Base-by-base conservation (phyloP, 2,113 vertebrate species). In the Camelus dromedarius region DNA sequence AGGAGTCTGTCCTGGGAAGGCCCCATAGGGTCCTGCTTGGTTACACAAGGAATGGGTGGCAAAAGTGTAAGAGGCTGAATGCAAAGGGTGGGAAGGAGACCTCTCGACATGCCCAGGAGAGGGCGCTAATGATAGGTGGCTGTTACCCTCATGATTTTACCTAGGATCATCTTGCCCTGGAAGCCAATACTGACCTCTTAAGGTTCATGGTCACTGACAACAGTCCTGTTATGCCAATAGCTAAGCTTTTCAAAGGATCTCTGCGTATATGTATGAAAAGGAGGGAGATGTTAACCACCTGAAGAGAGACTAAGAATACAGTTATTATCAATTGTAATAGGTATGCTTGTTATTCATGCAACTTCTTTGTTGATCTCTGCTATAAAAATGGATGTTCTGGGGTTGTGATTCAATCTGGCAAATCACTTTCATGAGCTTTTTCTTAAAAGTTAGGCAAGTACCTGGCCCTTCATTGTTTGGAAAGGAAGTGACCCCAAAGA, bases 401-500 rank as follows among this genome's bases (percentile, higher is more conserved):
- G 18, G 54, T 73, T 83, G 38, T 83, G 67, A 66, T 56, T 82
- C 66, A 94, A 76, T 80, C 42, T 88, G 52, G 52, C 42, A 90
- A 79, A 96, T 91, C 38, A 69, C 72, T 22, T 82, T 75, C 76
- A 22, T 89, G 70, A 94, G 35, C 22, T 94, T 82, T 92, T 92
- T 24, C 30, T 82, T 76, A 42, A 76, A 66, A 81, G 15, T 91
- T 32, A 80, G 48, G 66, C 52, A 67, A 35, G 12, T 66, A 35
- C 32, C 42, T 35, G 32, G 42, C 2, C 22, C 9, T 72, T 84
- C n/a, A 35, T 42, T 80, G 35, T 91, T 80, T 52, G 15, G 18
- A 90, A 92, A 94, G 85, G 46, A 97, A 89, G 73, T 30, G 46
- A 70, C 4, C 32, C 42, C 35, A 70, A 8, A 56, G 35, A 83